Evolutionary conservation across 2,797 vertebrate species (phyloP).

Genomic region (Pagetopsis macropterus): DNA sequence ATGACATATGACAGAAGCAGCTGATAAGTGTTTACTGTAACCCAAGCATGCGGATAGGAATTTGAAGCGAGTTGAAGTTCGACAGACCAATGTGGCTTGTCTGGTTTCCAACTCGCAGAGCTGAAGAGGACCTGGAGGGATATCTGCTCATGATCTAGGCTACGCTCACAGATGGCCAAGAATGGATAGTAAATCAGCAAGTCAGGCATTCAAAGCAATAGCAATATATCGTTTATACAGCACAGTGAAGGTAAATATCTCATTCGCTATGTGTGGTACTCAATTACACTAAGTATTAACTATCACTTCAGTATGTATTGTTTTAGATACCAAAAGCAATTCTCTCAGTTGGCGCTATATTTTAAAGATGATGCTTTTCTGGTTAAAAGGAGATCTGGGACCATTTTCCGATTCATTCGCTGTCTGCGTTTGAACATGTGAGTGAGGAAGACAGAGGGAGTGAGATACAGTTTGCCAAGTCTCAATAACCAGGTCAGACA

Average conservation of each 20-base stretch:
- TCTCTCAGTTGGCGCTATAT: neutral
- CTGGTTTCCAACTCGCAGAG: conserved; percentile 29
- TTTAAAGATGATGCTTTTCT: neutral
- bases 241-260: neutral
- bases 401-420: conserved; percentile 12
- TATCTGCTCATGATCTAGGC: conserved; percentile 41
- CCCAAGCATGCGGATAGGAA: conserved; percentile 3
- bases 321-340: neutral
- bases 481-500: conserved; percentile 75
- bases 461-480: conserved; percentile 54
- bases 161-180: conserved; percentile 42
- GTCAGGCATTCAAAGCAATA: neutral
- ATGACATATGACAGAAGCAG: neutral
- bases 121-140: conserved; percentile 35
- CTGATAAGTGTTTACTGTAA: conserved; percentile 12
- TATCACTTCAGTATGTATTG: neutral
- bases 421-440: conserved; percentile 29
- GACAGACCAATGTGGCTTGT: conserved; percentile 3
- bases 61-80: conserved; percentile 8
- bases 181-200: conserved; percentile 3
- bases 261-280: neutral
- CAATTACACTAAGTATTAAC: neutral
- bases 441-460: conserved; percentile 27
- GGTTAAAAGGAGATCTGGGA: neutral
- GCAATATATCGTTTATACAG: neutral